Base-by-base conservation (phyloP, 2,113 vertebrate genomes). In the Grammomys dolichurus region DNA sequence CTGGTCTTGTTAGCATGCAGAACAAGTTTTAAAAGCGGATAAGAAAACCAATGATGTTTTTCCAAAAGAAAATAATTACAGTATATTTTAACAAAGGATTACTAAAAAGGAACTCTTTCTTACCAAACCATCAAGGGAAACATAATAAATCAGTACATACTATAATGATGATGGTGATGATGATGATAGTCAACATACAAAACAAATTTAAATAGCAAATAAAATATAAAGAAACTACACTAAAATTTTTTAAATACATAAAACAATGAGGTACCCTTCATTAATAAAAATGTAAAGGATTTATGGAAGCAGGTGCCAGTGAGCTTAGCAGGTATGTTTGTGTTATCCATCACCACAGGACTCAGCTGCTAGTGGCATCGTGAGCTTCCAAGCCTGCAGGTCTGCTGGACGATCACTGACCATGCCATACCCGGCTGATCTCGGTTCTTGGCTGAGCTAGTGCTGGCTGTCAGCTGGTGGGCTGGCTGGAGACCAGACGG, bases 101-200 rank as follows among this genome's bases (percentile, higher is more conserved):
- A 81, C 46, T 94, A 93, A 95, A 77, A 95, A 69, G 60, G 40
- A 51, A 9, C 7, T 80, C 90, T 76, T 80, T 78, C 90, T 87
- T 76, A 76, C 10, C 87, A 93, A 95, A 93, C 46, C 56, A 81
- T 28, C 82, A 90, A 87, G 54, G 48, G 87, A 96, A 96, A 91
- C 82, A 54, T 65, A 89, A 56, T 36, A 46, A 14, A 48, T 40
- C 80, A 76, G 6, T 70, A 33, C 13, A 69, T 69, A 65, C 11
- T 51, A 51, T 51, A 60, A 60, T 60, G 19, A 22, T 60, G 5
- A 60, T 60, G 17, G 5, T 60, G 19, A 60, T 60, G 19, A 16
- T 69, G 26, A 65, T 28, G 33, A 67, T 16, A 89, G 33, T 13
- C 63, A 43, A 65, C 48, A 87, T 36, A 88, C 36, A 91, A 95